Base-by-base conservation (phyloP, 2,888 invertebrate genomes). In the Automeris io region DNA sequence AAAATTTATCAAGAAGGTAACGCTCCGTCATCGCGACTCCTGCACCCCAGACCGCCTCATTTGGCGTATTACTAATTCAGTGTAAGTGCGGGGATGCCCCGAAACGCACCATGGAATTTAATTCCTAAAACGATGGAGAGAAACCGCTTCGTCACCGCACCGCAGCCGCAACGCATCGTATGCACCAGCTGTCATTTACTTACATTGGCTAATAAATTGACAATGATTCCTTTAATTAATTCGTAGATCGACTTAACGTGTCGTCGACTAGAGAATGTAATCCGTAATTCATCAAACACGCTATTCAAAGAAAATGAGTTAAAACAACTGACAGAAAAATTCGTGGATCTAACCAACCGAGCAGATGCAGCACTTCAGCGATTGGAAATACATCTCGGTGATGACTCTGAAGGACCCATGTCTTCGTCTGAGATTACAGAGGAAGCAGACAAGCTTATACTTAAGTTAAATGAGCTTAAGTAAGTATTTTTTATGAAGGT, bases 261-360 rank as follows among this genome's bases (percentile, higher is more conserved):
- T 49, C 67, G 78, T 39, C 70, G 79, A 13, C 60, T 86, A 9
- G 86, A 86, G 53, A 69, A 46, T 13, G 70, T 70, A 33, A 75
- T 85, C 46, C 72, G 75, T 2, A 86, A 86, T 50, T 64, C 70
- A 18, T 71, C 83, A 3, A 74, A 76, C 38, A 57, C 70, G 1
- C 59, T 67, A 2, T 60, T 80, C 35, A 83, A 75, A 52, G 85
- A 83, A 45, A 68, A 64, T 21, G 86, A 87, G 49, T 48, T 85
- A 18, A 74, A 77, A 39, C 80, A 79, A 47, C 54, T 87, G 26
- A 85, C 80, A 1, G 85, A 86, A 45, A 87, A 87, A 53, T 79
- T 87, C 48, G 73, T 86, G 24, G 80, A 73, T 8, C 50, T 87
- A 43, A 85, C 86, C 1, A 74, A 87, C 45, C 64, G 82, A 44